These are phyloP conservation scores for Sinodicranocentrus sp. DNA, from an alignment of 2,888 invertebrate species.

Conservation along the genomic window DNA sequence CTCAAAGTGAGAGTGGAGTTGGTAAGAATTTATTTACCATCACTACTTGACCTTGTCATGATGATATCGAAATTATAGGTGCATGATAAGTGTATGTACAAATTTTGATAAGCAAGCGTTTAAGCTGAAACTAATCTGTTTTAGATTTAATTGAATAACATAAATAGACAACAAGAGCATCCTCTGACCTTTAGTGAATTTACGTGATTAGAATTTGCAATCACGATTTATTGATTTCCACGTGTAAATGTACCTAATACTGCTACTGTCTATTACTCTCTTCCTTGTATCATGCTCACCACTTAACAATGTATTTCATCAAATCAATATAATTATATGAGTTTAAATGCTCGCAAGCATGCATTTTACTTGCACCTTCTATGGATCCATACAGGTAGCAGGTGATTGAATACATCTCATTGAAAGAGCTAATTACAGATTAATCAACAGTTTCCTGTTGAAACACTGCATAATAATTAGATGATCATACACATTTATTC, in stretches of 20 bases:
- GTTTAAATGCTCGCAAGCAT: too few relatives aligned
- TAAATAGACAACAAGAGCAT: not conserved
- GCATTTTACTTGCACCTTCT: not conserved
- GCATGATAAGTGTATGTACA: not conserved
- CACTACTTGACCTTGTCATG: conserved; percentile 3
- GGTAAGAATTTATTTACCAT: not conserved
- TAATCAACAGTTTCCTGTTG: conserved; percentile 15
- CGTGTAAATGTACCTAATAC: too few relatives aligned
- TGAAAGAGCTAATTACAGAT: conserved; percentile 15
- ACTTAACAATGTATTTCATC: too few relatives aligned
- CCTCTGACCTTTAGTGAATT: conserved; percentile 45
- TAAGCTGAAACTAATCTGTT: not conserved
- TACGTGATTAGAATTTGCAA: conserved; percentile 33
- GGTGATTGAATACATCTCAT: not conserved
- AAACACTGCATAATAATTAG: conserved; percentile 17
- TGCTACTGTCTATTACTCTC: too few relatives aligned
- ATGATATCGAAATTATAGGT: conserved; percentile 8
- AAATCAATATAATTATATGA: too few relatives aligned
- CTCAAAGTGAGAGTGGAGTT: not conserved
- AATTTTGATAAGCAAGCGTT: not conserved
- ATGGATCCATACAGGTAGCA: not conserved
- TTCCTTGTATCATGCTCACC: too few relatives aligned
- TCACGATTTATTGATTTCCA: not conserved
- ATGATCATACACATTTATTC: not conserved
- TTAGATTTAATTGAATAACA: not conserved